A percentile compares a stretch with the other conserved stretches of the same genome.
Conservation (phyloP, 2,113 vertebrate genomes). For the Melanerpes formicivorus region DNA sequence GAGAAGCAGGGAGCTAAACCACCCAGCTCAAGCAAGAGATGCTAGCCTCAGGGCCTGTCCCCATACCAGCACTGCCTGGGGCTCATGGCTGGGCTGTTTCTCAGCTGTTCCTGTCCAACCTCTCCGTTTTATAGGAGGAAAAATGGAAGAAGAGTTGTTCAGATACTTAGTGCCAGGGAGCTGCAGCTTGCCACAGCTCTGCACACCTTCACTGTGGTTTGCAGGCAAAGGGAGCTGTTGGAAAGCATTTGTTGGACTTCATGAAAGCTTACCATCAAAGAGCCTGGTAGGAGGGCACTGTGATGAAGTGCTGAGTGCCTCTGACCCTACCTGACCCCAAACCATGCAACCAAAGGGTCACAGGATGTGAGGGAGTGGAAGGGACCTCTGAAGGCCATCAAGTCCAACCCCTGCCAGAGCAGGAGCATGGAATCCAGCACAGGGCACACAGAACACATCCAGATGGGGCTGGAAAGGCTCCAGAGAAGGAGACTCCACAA, state of each 20-base stretch:
- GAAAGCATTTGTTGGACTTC: too few relatives aligned
- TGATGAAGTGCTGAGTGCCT: neutral
- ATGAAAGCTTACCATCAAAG: neutral
- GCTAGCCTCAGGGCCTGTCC: neutral
- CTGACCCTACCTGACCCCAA: too few relatives aligned
- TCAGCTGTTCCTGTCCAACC: neutral
- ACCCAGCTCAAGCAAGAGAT: neutral
- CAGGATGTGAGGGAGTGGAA: too few relatives aligned
- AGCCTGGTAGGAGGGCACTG: fast-evolving
- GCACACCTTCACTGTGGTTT: neutral
- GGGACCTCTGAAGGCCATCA: too few relatives aligned
- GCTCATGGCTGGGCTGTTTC: neutral
- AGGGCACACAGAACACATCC: too few relatives aligned
- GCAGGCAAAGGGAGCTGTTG: neutral
- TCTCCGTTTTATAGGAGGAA: neutral
- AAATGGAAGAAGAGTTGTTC: neutral
- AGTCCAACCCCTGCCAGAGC: too few relatives aligned
- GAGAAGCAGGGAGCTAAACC: neutral
- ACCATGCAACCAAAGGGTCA: too few relatives aligned
- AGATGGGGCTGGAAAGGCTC: too few relatives aligned
- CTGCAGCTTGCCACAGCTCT: neutral
- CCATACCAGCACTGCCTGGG: neutral
- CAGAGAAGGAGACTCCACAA: too few relatives aligned
- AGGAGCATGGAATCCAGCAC: too few relatives aligned
- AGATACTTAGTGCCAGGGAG: neutral